Conservation (phyloP, 2,113 vertebrate genomes). For the Mionectes macconnelli region DNA sequence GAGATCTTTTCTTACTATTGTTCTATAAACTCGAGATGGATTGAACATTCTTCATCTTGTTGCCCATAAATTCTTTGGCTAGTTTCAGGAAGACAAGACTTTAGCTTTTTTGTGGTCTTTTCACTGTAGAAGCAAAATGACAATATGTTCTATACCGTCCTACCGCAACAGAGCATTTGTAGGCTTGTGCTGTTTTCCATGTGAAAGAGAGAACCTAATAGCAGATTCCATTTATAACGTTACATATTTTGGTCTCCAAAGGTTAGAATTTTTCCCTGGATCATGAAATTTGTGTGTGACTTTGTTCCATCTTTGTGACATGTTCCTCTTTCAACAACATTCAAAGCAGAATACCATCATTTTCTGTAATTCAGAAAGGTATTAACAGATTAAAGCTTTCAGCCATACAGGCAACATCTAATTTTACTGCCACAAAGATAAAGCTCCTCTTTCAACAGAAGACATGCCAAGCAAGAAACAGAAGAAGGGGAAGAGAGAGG, state of each 20-base stretch:
- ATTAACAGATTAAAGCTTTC: neutral
- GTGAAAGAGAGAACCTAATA: neutral
- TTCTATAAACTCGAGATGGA: neutral
- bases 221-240: neutral
- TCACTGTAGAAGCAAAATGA: neutral
- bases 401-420: neutral
- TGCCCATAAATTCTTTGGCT: neutral
- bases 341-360: neutral
- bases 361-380: neutral
- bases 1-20: neutral
- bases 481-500: neutral
- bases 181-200: neutral
- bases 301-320: neutral
- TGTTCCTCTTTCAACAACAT: neutral
- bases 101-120: neutral
- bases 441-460: neutral
- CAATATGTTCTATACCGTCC: neutral
- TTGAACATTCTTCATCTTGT: neutral
- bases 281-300: neutral
- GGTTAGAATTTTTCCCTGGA: neutral
- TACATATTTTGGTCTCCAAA: neutral
- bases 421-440: neutral
- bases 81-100: neutral
- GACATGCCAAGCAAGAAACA: neutral
- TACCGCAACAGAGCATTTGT: neutral